Conservation (phyloP, 2,797 vertebrate species). For the Oreortyx pictus region DNA sequence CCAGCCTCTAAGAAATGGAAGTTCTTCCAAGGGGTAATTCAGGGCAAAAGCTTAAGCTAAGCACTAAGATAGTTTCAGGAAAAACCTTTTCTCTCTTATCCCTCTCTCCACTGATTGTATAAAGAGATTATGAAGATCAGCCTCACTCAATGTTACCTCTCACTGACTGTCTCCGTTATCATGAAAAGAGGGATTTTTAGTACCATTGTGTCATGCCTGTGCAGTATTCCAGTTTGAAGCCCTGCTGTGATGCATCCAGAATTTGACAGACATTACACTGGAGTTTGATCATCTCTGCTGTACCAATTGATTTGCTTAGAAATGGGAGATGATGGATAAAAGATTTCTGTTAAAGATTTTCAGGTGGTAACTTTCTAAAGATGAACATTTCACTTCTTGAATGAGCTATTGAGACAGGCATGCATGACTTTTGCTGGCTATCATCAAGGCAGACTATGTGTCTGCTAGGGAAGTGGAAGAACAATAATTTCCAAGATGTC, state of each 20-base stretch:
- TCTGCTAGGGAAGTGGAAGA: background rate
- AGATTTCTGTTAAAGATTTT: constrained; percentile 1
- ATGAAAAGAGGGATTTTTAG: constrained; percentile 1
- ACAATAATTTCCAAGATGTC: background rate
- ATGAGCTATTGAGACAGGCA: background rate
- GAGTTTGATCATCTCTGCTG: constrained; percentile 28
- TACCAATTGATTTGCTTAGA: constrained; percentile 22
- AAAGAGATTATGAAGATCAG: constrained; percentile 13
- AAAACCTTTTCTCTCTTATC: background rate
- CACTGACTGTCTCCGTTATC: background rate
- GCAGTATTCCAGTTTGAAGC: background rate
- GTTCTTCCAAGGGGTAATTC: background rate
- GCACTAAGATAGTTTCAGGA: background rate
- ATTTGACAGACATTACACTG: constrained; percentile 1
- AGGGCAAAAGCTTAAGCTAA: background rate
- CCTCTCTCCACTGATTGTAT: background rate
- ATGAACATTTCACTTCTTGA: background rate
- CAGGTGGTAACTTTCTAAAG: background rate
- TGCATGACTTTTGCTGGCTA: background rate
- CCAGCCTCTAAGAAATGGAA: background rate
- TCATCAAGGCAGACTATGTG: background rate
- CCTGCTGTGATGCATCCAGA: background rate
- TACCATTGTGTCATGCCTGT: background rate
- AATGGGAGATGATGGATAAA: background rate
- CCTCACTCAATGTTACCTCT: background rate